Evolutionary conservation across 2,888 invertebrate species (phyloP).

Genomic region (Dolichopus griseipennis): DNA sequence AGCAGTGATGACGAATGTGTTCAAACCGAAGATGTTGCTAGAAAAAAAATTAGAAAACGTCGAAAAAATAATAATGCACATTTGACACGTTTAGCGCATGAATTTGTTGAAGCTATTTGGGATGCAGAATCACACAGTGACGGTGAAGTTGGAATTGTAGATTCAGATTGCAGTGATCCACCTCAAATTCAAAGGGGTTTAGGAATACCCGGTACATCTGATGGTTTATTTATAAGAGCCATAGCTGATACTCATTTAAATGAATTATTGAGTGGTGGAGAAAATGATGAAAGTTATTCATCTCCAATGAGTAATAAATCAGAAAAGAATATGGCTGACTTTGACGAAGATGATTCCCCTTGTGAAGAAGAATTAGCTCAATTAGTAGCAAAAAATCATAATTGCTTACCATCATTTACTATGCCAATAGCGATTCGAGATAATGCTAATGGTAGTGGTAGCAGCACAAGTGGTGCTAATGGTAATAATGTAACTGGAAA

Average conservation of each 20-base stretch:
- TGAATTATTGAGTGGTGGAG: constrained; percentile 50
- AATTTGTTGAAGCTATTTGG: constrained; percentile 52
- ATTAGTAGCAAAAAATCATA: constrained; percentile 57
- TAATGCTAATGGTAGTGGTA: not conserved
- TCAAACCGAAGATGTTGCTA: constrained; percentile 31
- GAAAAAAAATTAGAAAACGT: constrained; percentile 38
- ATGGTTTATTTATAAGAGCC: constrained; percentile 46
- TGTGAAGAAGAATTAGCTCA: constrained; percentile 78
- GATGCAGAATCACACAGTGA: constrained; percentile 50
- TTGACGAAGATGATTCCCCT: constrained; percentile 82
- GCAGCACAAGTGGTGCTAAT: not conserved
- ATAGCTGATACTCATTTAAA: constrained; percentile 43
- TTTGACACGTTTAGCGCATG: constrained; percentile 41
- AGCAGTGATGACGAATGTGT: constrained; percentile 33
- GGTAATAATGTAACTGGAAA: constrained; percentile 1
- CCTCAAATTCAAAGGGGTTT: constrained; percentile 40
- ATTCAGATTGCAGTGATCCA: constrained; percentile 40
- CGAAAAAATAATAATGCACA: constrained; percentile 36
- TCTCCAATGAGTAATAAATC: constrained; percentile 87
- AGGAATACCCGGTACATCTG: constrained; percentile 28
- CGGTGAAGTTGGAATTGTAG: constrained; percentile 43
- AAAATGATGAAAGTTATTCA: constrained; percentile 83
- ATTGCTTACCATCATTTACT: constrained; percentile 31
- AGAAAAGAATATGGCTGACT: constrained; percentile 89
- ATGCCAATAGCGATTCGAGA: constrained; percentile 18